Conservation (phyloP, 2,113 vertebrate species). For the Scomber scombrus region DNA sequence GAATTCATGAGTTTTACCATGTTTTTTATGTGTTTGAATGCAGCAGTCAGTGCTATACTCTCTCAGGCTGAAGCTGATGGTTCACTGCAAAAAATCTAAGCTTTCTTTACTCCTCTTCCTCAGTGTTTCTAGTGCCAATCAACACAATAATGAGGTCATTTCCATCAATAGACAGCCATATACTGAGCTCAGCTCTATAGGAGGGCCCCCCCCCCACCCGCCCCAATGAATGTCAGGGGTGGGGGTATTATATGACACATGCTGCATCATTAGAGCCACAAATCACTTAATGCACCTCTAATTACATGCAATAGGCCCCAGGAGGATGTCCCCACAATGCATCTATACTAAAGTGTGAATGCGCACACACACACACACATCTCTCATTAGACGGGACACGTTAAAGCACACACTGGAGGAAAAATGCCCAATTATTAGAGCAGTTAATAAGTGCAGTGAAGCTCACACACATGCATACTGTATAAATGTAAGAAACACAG, state of each 20-base stretch:
- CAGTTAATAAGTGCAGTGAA: background rate
- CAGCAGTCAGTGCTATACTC: no score
- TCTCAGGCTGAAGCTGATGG: no score
- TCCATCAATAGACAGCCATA: conserved; percentile 12
- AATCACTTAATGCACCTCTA: conserved; percentile 43
- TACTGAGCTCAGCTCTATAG: background rate
- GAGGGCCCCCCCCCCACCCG: background rate
- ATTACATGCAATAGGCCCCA: conserved; percentile 28
- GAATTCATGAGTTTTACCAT: no score
- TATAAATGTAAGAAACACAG: background rate
- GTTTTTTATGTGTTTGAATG: no score
- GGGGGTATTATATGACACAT: background rate
- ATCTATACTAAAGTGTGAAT: background rate
- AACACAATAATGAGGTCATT: conserved; percentile 34
- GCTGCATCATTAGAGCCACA: conserved; percentile 33
- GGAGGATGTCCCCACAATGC: background rate
- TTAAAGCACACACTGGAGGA: background rate
- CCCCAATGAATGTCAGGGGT: background rate
- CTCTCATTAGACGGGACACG: background rate
- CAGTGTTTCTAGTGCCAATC: background rate
- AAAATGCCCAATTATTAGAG: conserved; percentile 20
- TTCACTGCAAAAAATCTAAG: no score
- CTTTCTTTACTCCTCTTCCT: background rate
- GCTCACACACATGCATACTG: background rate
- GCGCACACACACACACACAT: conserved; percentile 5